Evolutionary conservation across 1,140 invertebrate species (phyloP), one percentile per base, ranked within the genome.

Genomic region (Lordiphosa clarofinis): DNA sequence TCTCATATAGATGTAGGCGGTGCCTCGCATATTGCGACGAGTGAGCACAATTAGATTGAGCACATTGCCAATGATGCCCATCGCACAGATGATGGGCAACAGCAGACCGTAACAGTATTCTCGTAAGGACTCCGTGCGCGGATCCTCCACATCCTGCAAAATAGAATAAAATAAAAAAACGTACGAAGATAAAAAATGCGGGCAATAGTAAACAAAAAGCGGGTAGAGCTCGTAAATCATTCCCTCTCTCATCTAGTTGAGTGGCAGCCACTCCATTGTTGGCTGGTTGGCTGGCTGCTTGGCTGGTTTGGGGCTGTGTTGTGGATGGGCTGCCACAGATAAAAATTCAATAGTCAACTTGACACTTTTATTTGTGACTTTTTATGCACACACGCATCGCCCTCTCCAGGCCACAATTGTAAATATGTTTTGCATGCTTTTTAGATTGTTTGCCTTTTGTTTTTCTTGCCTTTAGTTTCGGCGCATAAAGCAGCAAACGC

Each of bases 1-100:
- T 90, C 93, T 90, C 93, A 94, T 94, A 75, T 95, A 95, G 72
- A 94, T 93, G 82, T 94, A 95, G 33, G 94, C 94, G 0, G 92
- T 93, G n/a, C 94, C 94, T 49, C 92, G 91, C 92, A 94, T 93
- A 61, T 94, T 94, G 33, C 93, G 91, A 38, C 94, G 90, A 9
- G 93, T 94, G 8, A 95, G 91, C 0, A 95, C 94, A 52, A 94
- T 89, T 54, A 95, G 88, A 87, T 94, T 95, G 60, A 94, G 91
- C 28, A 94, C 90, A 71, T 95, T 95, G 10, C 94, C 94, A 12
- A 94, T 89, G 70, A 95, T 94, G 37, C 94, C 94, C 11, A 94
- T 87, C 21, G 91, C 90, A 79, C 94, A 94, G 63, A 95, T 94
- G 31, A 92, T 90, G 33, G 94, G 94, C 49, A 94, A 74, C 7